Percentiles rank a stretch among this genome's conserved stretches.
Evolutionary conservation across 2,888 invertebrate genomes (phyloP).

Genomic region (Creontiades dilutus): DNA sequence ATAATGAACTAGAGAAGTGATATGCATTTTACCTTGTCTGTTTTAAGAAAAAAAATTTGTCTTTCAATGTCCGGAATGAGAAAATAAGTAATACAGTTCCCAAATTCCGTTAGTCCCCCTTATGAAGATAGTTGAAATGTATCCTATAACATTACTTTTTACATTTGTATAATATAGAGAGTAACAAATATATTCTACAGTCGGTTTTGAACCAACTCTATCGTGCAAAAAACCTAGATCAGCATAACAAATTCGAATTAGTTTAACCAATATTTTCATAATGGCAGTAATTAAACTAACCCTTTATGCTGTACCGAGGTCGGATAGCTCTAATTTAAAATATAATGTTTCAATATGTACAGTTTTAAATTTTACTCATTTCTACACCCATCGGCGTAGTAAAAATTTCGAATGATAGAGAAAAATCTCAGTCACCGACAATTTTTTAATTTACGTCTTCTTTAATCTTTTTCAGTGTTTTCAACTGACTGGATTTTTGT

Average conservation of each 20-base stretch:
- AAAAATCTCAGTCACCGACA: neutral
- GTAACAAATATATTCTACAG: too few species aligned
- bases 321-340: neutral
- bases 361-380: neutral
- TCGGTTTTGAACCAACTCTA: too few species aligned
- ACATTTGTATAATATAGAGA: neutral
- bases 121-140: neutral
- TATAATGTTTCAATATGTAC: neutral
- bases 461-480: too few species aligned
- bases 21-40: slow-evolving; percentile 28
- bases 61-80: neutral
- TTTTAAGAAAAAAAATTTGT: neutral
- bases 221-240: too few species aligned
- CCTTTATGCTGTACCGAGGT: neutral
- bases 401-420: neutral
- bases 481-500: too few species aligned
- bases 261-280: neutral
- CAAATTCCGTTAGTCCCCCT: neutral
- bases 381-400: neutral
- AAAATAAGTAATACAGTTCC: neutral
- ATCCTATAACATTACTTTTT: neutral
- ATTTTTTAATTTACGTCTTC: too few species aligned
- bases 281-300: neutral
- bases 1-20: neutral
- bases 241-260: neutral